Percentiles rank a stretch among this genome's conserved stretches.
Conservation (phyloP, 1,140 invertebrate genomes). For the Camponotus pennsylvanicus region DNA sequence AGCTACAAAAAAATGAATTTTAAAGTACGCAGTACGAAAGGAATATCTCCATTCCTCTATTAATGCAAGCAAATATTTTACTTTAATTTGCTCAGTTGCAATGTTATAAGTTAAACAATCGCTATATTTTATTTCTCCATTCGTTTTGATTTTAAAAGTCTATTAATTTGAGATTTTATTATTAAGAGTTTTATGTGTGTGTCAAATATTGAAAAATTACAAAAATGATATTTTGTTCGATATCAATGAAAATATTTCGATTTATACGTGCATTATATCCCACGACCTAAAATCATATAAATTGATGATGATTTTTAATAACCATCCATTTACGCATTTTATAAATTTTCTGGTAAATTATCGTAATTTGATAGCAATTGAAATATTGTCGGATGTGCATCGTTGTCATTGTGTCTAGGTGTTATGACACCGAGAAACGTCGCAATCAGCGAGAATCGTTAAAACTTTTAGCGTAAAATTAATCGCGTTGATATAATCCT, state of each 20-base stretch:
- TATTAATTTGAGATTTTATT: neutral
- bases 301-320: neutral
- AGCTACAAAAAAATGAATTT: slow-evolving; percentile 14
- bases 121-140: neutral
- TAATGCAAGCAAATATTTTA: neutral
- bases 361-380: slow-evolving; percentile 15
- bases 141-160: slow-evolving; percentile 1
- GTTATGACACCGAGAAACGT: slow-evolving; percentile 40
- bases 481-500: slow-evolving; percentile 55
- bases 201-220: neutral
- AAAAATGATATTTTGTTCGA: neutral
- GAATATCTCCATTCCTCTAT: neutral
- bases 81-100: neutral
- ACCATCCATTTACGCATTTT: slow-evolving; percentile 7
- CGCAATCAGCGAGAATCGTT: slow-evolving; percentile 57
- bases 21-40: neutral
- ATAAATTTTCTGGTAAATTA: slow-evolving; percentile 30
- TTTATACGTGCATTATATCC: neutral
- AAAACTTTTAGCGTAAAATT: slow-evolving; percentile 55
- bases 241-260: neutral
- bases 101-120: neutral
- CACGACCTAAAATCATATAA: neutral
- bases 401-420: slow-evolving; percentile 24
- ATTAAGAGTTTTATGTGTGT: neutral
- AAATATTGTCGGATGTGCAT: slow-evolving; percentile 45